Percentiles rank a stretch among this genome's conserved stretches.
phyloP scores from a whole-genome alignment of 2,113 vertebrate genomes.

The Fukomys damarensis region DNA sequence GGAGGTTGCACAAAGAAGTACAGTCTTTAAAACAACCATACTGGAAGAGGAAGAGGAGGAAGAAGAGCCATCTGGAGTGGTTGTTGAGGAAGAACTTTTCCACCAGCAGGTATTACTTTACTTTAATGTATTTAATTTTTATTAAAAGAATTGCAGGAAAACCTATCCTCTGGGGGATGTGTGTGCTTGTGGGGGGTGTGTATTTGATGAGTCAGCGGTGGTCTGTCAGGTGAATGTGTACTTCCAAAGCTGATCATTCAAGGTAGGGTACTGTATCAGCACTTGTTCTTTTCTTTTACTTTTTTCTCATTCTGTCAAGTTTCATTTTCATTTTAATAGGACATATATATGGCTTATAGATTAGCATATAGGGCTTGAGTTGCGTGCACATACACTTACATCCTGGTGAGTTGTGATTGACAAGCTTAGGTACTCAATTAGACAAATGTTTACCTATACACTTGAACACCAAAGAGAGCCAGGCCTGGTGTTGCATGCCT shows the following conservation, averaged over 20 bases:
- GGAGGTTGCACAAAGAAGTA: slow-evolving; percentile 94
- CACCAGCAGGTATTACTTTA: slow-evolving; percentile 87
- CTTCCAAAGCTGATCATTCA: neutral
- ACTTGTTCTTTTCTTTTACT: neutral
- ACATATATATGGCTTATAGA: neutral
- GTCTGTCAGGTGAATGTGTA: neutral
- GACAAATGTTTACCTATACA: neutral
- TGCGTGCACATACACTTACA: neutral
- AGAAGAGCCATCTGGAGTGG: slow-evolving; percentile 81
- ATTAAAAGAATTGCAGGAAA: neutral
- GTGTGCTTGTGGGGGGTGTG: too few relatives aligned
- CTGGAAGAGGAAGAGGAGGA: slow-evolving; percentile 85
- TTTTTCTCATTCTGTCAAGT: neutral
- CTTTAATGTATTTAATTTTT: neutral
- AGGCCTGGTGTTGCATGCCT: neutral
- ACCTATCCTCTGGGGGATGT: neutral
- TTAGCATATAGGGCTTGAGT: neutral
- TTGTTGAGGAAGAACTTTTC: slow-evolving; percentile 85
- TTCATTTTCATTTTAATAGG: slow-evolving; percentile 22
- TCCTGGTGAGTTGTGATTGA: neutral
- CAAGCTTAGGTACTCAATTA: neutral
- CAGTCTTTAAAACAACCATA: slow-evolving; percentile 89
- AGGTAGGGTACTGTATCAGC: too few relatives aligned
- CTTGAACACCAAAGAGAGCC: neutral
- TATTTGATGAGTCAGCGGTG: neutral